Percentiles rank a stretch among this genome's conserved stretches.
phyloP scores from a whole-genome alignment of 2,888 invertebrate genomes.

The Mythimna ferrago region DNA sequence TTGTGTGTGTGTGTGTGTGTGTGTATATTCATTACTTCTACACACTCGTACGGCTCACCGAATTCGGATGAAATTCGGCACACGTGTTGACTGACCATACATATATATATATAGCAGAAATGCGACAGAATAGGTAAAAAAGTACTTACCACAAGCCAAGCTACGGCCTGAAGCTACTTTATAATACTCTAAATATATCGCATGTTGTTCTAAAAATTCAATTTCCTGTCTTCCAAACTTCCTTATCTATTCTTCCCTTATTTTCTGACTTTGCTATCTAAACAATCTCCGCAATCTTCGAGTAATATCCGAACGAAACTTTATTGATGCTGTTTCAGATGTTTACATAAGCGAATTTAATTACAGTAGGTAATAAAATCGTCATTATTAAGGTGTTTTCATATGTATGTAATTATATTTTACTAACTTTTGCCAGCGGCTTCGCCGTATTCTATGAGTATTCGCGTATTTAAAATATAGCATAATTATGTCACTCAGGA shows the following conservation, averaged over 20 bases:
- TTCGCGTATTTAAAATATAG: no score
- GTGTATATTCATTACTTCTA: no score
- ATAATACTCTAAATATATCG: slow-evolving; percentile 12
- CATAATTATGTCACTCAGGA: no score
- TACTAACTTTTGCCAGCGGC: no score
- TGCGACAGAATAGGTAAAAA: no score
- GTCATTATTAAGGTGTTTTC: background rate
- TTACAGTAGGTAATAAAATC: slow-evolving; percentile 7
- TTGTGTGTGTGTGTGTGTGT: background rate
- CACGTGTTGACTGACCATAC: no score
- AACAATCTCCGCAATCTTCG: slow-evolving; percentile 22
- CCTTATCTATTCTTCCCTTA: background rate
- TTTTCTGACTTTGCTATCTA: slow-evolving; percentile 7
- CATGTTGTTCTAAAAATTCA: slow-evolving; percentile 13
- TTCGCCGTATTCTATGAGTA: no score
- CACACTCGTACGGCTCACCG: no score
- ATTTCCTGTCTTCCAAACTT: slow-evolving; percentile 27
- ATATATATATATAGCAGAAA: no score
- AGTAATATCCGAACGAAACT: slow-evolving; percentile 28
- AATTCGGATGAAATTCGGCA: no score
- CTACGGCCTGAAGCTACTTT: background rate
- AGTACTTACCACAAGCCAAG: background rate
- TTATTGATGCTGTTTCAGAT: slow-evolving; percentile 23
- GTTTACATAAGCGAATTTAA: slow-evolving; percentile 7
- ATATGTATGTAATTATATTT: background rate